phyloP scores from a whole-genome alignment of 2,797 vertebrate genomes.

The Cephalopachus bancanus region DNA sequence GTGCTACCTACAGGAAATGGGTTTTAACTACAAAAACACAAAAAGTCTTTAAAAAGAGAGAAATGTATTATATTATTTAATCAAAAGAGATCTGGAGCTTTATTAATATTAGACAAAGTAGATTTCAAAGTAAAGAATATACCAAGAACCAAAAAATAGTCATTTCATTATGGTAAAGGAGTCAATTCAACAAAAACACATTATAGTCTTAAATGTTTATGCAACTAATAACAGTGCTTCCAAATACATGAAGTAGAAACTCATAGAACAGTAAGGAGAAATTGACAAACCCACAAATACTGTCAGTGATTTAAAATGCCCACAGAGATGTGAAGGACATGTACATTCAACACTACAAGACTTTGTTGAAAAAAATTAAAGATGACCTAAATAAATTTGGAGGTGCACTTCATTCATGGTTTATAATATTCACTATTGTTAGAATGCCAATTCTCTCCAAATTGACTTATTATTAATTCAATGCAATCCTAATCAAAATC shows the following conservation, averaged over 20 bases:
- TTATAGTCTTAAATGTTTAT: neutral
- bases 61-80: neutral
- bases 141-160: neutral
- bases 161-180: neutral
- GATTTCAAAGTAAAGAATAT: slow-evolving; percentile 8
- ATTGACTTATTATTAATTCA: neutral
- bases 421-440: neutral
- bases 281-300: neutral
- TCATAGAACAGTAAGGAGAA: neutral
- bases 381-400: neutral
- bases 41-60: neutral
- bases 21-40: neutral
- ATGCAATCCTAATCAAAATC: neutral
- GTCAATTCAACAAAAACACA: neutral
- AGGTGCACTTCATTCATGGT: neutral
- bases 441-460: neutral
- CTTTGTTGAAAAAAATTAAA: neutral
- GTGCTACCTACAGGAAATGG: neutral
- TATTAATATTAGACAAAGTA: neutral
- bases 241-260: neutral
- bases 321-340: neutral
- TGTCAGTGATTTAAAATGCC: neutral
- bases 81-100: neutral
- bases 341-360: neutral
- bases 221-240: neutral